Base-by-base conservation (phyloP, 2,888 invertebrate species). In the Pyrochroa serraticornis region DNA sequence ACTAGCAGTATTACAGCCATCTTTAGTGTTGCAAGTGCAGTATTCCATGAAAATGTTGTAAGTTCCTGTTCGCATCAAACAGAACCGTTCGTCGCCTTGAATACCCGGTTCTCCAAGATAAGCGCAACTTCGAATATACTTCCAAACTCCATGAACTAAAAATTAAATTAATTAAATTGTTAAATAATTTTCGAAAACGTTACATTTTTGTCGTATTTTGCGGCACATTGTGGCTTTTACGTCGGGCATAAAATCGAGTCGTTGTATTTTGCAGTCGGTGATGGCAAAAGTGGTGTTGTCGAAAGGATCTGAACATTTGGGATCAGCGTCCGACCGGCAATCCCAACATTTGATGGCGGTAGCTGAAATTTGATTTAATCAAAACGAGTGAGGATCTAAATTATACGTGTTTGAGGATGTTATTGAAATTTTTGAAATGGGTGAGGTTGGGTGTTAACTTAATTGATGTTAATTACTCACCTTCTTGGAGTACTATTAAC, bases 41-140 rank as follows among this genome's bases (percentile, higher is more conserved):
- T 92, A 94, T 78, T 96, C 95, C 82, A 93, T 89, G 76, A 95
- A 95, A 66, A 96, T 93, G 75, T 96, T 94, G 79, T 93, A 94
- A 0, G 93, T 93, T 12, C 95, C 95, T 0, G 93, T 92, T 70
- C 94, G 84, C 90, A 95, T 92, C 7, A 94, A 81, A 69, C 95
- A 95, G 79, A 91, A 95, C 50, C 95, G 83, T 77, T 95, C 95
- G 70, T 95, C 95, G 0, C 93, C 93, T 70, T 85, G 87, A 45
- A 95, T 91, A 0, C 95, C 95, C 0, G 93, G 93, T 67, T 94
- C 93, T 0, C 95, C 95, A 72, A 95, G 84, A 73, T 89, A 94
- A 0, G 95, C 95, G 79, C 95, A 96, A 72, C 89, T 89, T 61
- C 95, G 83, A 73, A 92, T 90, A 78, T 92, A 94, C 54, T 92